A percentile compares a stretch with the other conserved stretches of the same genome.
These are phyloP conservation scores for Poeciliopsis paucimaculata DNA, from an alignment of 2,797 vertebrate genomes.

Conservation along the genomic window DNA sequence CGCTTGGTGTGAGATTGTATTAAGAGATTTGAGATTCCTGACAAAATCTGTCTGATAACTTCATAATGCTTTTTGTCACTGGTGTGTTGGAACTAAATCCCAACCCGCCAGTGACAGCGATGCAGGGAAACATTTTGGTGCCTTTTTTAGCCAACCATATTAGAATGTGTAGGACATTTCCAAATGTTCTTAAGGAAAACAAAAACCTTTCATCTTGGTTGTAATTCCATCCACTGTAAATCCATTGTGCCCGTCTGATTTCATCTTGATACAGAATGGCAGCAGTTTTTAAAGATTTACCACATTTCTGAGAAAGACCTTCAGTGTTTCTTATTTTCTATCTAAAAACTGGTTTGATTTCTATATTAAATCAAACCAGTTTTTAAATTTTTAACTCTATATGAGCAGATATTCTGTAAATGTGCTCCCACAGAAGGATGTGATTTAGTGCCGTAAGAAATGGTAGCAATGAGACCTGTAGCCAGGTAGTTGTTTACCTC, in stretches of 20 bases:
- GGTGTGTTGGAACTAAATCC: constrained; percentile 2
- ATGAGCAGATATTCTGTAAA: constrained; percentile 30
- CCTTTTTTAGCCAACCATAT: background rate
- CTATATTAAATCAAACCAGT: background rate
- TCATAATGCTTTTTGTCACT: constrained; percentile 11
- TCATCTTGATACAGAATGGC: background rate
- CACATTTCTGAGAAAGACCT: background rate
- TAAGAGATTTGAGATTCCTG: constrained; percentile 41
- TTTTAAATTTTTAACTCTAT: constrained; percentile 9
- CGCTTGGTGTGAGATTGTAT: constrained; percentile 35
- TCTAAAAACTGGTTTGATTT: background rate
- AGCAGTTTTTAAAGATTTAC: background rate
- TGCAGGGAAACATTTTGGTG: background rate
- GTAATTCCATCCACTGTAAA: background rate
- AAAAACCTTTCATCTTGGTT: background rate
- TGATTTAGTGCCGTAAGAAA: constrained; percentile 30
- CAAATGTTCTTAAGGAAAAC: background rate
- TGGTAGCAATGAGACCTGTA: constrained; percentile 25
- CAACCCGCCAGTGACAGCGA: background rate
- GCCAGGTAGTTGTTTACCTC: constrained; percentile 62
- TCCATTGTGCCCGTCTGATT: background rate
- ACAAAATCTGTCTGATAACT: constrained; percentile 27
- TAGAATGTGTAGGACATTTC: background rate
- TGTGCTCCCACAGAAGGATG: constrained; percentile 1
- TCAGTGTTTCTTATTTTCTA: background rate